Base-by-base conservation (phyloP, 2,113 vertebrate species). In the Dolichotis patagonum region DNA sequence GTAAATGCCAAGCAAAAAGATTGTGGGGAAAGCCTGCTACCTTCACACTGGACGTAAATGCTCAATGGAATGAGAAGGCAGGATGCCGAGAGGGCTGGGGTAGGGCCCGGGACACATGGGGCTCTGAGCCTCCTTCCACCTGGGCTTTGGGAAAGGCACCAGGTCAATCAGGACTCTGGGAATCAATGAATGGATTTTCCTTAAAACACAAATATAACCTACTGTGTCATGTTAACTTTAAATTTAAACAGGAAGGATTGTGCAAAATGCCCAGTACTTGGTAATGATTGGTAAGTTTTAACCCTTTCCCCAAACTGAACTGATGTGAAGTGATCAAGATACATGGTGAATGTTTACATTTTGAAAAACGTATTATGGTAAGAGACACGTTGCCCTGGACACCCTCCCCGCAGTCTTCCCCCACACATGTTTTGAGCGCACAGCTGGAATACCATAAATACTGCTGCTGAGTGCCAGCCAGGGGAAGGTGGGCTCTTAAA, bases 11-110 rank as follows among this genome's bases (percentile, higher is more conserved):
- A 0, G 16, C 28, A 19, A 9, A 35, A 9, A 14, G 10, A 22
- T 14, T 13, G 1, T 1, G 4, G 41, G 22, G 24, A 49, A 24
- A 1, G 0, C 12, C 32, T 35, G n/a, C 11, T 22, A 1, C 4
- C n/a, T 7, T 14, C 5, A 26, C 3, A 14, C 3, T 0, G 1
- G 17, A 12, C 11, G 1, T 14, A 2, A 43, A 62, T 22, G 2
- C 24, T 32, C 13, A 12, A 0, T 0, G 17, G 56, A 14, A 0
- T 5, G 46, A 26, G 24, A 4, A 49, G 7, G 26, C 6, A 41
- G 43, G 58, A 2, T 89, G 52, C 62, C 16, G 1, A 12, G 56
- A 24, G 19, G 8, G 7, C 32, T 0, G 0, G 4, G 13, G 26
- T 11, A 28, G 24, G 58, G 41, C 9, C 0, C 1, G 2, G 43